Conservation (phyloP, 30 jellyfish, hydroid and myxozoan genomes). For the Aurelia coerulea region DNA sequence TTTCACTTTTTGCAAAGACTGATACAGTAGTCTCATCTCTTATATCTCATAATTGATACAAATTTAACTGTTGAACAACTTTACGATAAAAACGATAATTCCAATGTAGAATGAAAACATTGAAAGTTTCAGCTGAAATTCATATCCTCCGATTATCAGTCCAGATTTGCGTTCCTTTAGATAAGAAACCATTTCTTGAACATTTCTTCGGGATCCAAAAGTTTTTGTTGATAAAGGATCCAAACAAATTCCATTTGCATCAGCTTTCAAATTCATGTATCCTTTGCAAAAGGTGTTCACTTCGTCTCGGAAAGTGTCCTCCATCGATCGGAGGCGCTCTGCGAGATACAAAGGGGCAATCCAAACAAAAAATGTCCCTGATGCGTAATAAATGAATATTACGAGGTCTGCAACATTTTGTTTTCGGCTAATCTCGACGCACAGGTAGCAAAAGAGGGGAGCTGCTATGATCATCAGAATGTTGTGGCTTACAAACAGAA, state of each 20-base stretch:
- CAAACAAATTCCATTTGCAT: too few species aligned
- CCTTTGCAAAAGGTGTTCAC: constrained; percentile 35
- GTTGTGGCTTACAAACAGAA: constrained; percentile 21
- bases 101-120: constrained; percentile 52
- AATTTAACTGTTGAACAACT: neutral
- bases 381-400: neutral
- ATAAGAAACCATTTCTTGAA: constrained; percentile 35
- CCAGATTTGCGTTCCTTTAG: constrained; percentile 53
- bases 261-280: neutral
- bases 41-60: too few species aligned
- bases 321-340: constrained; percentile 26
- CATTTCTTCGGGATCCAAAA: constrained; percentile 39
- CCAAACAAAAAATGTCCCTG: constrained; percentile 1
- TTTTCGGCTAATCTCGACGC: constrained; percentile 11
- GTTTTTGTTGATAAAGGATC: neutral
- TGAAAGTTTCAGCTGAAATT: constrained; percentile 39
- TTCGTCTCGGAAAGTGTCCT: constrained; percentile 20
- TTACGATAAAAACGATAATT: constrained; percentile 13
- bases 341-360: constrained; percentile 44
- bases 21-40: too few species aligned
- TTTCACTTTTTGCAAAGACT: too few species aligned
- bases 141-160: constrained; percentile 54
- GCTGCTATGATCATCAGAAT: constrained; percentile 13
- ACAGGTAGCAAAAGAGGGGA: constrained; percentile 7
- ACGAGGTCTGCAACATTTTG: neutral